These are phyloP conservation scores for Cyaniris semiargus DNA, from an alignment of 2,888 invertebrate genomes.

Conservation along the genomic window DNA sequence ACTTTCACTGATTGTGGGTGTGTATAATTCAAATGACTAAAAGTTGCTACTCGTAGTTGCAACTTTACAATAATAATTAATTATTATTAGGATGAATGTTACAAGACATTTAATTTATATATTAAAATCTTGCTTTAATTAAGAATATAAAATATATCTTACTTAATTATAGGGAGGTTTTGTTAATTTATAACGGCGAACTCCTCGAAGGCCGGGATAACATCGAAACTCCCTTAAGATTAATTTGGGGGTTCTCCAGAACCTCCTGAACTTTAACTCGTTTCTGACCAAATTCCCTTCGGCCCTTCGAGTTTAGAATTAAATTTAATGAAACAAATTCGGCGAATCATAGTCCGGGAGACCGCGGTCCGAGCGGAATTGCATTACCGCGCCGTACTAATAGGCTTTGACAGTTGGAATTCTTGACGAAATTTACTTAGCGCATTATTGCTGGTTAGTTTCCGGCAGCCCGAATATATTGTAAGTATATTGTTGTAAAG, in stretches of 20 bases:
- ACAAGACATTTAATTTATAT: no score
- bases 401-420: constrained; percentile 26
- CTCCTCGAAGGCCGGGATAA: constrained; percentile 67
- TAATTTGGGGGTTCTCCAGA: constrained; percentile 66
- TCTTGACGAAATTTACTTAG: constrained; percentile 20
- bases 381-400: constrained; percentile 36
- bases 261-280: constrained; percentile 77
- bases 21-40: background rate
- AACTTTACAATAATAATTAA: no score
- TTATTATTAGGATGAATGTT: no score
- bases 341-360: constrained; percentile 61
- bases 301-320: constrained; percentile 73
- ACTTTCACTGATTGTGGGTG: background rate
- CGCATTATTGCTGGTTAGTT: constrained; percentile 4
- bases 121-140: constrained; percentile 52
- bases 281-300: constrained; percentile 74
- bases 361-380: constrained; percentile 44
- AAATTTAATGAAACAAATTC: constrained; percentile 79
- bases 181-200: constrained; percentile 76
- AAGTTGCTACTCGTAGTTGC: no score
- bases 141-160: constrained; percentile 71
- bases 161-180: constrained; percentile 74
- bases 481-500: background rate
- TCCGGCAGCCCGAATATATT: background rate
- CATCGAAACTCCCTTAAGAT: constrained; percentile 79